A percentile compares a stretch with the other conserved stretches of the same genome.
These are phyloP conservation scores for Euphonia xanthogaster DNA, from an alignment of 2,797 vertebrate species.

Conservation along the genomic window DNA sequence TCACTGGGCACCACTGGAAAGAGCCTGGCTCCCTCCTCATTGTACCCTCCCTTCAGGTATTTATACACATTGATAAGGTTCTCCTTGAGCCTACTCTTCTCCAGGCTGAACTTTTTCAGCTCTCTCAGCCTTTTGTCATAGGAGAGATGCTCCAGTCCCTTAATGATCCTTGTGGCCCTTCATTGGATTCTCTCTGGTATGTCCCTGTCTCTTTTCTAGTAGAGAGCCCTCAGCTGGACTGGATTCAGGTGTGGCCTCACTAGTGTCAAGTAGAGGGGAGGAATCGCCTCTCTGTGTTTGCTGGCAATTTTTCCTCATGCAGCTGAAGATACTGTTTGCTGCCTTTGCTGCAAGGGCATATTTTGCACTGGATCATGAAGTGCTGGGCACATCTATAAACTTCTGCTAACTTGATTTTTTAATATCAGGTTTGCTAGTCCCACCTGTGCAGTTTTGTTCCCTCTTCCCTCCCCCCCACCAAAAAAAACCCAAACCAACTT, in stretches of 20 bases:
- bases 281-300: not conserved
- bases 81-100: not conserved
- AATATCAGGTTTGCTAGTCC: not conserved
- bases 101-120: not conserved
- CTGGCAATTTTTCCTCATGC: not conserved
- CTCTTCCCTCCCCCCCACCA: fast-evolving
- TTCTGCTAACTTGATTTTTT: not conserved
- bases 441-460: fast-evolving
- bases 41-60: not conserved
- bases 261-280: not conserved
- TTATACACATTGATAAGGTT: too few species aligned
- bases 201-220: not conserved
- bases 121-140: not conserved
- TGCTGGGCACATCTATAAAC: not conserved
- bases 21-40: not conserved
- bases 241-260: not conserved
- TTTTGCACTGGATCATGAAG: not conserved
- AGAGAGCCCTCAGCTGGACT: not conserved
- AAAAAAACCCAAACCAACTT: not conserved
- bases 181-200: not conserved
- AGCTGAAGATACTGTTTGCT: not conserved
- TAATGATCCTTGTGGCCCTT: not conserved
- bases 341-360: not conserved
- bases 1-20: not conserved
- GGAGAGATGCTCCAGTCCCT: not conserved